Evolutionary conservation across 2,888 invertebrate genomes (phyloP).

Genomic region (Athripsodes cinereus): DNA sequence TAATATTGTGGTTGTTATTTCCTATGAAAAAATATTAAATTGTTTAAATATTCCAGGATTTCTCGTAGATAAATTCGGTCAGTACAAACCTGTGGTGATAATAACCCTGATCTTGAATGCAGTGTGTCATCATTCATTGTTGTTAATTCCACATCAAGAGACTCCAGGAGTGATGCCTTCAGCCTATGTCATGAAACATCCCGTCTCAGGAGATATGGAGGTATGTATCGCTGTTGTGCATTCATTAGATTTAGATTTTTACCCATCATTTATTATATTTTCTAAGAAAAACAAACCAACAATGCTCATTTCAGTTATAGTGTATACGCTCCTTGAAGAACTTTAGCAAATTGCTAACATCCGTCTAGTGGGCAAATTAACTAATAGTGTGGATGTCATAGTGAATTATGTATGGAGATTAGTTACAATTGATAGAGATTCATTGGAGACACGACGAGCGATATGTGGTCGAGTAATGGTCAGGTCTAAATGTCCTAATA

Average conservation of each 20-base stretch:
- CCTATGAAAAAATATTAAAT: background rate
- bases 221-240: conserved; percentile 40
- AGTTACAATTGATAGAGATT: conserved; percentile 37
- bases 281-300: conserved; percentile 7
- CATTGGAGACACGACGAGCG: conserved; percentile 26
- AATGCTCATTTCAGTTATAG: conserved; percentile 15
- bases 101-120: conserved; percentile 72
- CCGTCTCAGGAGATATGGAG: conserved; percentile 64
- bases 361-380: conserved; percentile 47
- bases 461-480: conserved; percentile 25
- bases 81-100: conserved; percentile 78
- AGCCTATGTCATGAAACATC: conserved; percentile 70
- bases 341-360: conserved; percentile 50
- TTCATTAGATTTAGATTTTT: background rate
- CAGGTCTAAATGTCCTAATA: conserved; percentile 15
- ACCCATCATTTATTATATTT: conserved; percentile 3
- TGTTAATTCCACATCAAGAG: conserved; percentile 75
- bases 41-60: conserved; percentile 54
- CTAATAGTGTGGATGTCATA: conserved; percentile 34
- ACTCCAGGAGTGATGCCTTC: conserved; percentile 68
- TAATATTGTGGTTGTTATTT: background rate
- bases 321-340: conserved; percentile 41
- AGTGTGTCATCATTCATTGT: conserved; percentile 70
- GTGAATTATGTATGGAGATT: conserved; percentile 45
- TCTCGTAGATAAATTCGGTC: conserved; percentile 80